phyloP scores from a whole-genome alignment of 2,888 invertebrate genomes.

The Trissolcus japonicus region DNA sequence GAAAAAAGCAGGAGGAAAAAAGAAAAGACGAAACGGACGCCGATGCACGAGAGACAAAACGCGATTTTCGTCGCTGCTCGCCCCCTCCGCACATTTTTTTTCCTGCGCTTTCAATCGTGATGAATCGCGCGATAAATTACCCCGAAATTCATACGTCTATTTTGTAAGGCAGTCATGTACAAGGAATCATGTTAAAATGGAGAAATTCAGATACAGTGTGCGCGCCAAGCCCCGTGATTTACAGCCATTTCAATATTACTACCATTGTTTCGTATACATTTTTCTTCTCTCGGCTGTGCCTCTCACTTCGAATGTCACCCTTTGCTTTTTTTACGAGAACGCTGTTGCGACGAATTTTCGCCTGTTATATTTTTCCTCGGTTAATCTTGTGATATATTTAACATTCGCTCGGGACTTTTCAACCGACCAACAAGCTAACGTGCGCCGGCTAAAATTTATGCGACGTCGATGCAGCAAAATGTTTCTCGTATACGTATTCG shows the following conservation, averaged over 20 bases:
- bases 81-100: constrained; percentile 1
- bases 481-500: constrained; percentile 50
- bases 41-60: constrained; percentile 17
- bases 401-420: constrained; percentile 54
- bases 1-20: constrained; percentile 9
- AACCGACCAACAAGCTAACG: constrained; percentile 50
- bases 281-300: constrained; percentile 20
- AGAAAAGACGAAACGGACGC: not conserved
- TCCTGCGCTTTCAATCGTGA: constrained; percentile 24
- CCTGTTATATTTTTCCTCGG: constrained; percentile 57
- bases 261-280: constrained; percentile 45
- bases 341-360: constrained; percentile 57
- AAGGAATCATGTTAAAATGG: constrained; percentile 51
- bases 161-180: constrained; percentile 51
- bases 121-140: constrained; percentile 47
- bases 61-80: constrained; percentile 1
- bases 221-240: constrained; percentile 40
- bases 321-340: constrained; percentile 20
- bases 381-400: constrained; percentile 59
- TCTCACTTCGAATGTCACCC: constrained; percentile 2
- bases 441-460: constrained; percentile 58
- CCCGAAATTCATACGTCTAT: constrained; percentile 40
- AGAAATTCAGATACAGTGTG: constrained; percentile 44
- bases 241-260: constrained; percentile 49
- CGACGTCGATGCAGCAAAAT: constrained; percentile 58